Base-by-base conservation (phyloP, 2,113 vertebrate species). In the Calyptommatus sinebrachiatus region DNA sequence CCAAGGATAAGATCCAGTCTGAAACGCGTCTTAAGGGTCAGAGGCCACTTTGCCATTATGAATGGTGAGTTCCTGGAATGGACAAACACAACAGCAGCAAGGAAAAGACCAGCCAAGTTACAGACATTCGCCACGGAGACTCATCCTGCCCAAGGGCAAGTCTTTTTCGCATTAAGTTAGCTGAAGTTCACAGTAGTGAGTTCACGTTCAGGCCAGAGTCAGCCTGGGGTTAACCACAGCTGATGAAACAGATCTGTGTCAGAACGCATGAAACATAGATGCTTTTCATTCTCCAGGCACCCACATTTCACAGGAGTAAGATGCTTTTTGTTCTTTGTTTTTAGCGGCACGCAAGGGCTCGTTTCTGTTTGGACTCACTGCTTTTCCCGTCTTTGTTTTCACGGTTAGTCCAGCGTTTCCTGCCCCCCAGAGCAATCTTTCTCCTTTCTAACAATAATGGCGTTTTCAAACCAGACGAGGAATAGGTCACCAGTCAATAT, bases 341-440 rank as follows among this genome's bases (percentile, higher is more conserved):
- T 35, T 5, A 24, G 57, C 66, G 45, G 21, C 21, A 57, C 16
- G 5, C 50, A 78, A 7, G 2, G n/a, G 28, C 8, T 35, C 26
- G 29, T 62, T 62, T 29, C 53, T 31, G n/a, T 66, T 80, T 80
- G 12, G 8, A 75, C 45, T 29, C 50, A 29, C 35, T 57, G 14
- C 11, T 65, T 22, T n/a, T 28, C 48, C 31, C n/a, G 35, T 61
- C 63, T 31, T 31, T 14, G 24, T 46, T 24, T 24, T 26, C 61
- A 10, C 63, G 57, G 8, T 45, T 21, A 2, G 48, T 26, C 31
- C 35, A 41, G 35, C 35, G 5, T 41, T 41, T 2, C 21, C 26
- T 10, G 21, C 69, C 14, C 0, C 0, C 28, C 87, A 77, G 91
- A 86, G 88, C 90, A 80, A 84, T 84, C 72, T 71, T 72, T 84